Base-by-base conservation (phyloP, 2,113 vertebrate genomes). In the Gobius niger region DNA sequence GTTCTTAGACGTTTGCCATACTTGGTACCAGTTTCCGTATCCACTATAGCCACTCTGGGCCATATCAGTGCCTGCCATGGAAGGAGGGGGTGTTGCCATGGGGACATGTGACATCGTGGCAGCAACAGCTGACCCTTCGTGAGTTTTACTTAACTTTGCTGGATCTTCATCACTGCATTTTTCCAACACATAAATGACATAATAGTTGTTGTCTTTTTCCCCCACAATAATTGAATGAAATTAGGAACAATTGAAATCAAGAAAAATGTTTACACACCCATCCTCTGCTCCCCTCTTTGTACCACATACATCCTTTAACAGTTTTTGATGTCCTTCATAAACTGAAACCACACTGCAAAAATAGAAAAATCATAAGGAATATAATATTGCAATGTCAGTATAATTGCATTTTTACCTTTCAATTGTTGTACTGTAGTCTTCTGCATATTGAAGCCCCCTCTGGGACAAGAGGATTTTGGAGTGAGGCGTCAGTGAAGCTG, bases 311-410 rank as follows among this genome's bases (percentile, higher is more conserved):
- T 94, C 91, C n/a, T 85, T 87, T 68, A 95, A 81, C 16, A 95
- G 91, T 56, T 91, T 93, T 88, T 95, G 95, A 68, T 95, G 94
- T 7, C 91, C 93, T 0, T 95, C 92, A 7, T 95, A 94, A 0
- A 94, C 89, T 6, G 84, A 87, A 67, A 94, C 76, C 68, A 95
- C 84, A 52, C 95, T 95, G 88, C 44, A 47, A 41, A 74, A n/a
- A 34, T 64, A 9, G 9, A 7, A 7, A 15, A 57, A 24, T 15
- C 18, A 34, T 54, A 8, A 8, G 11, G 13, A 16, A 52, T 15
- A n/a, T 62, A n/a, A 49, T 2, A 12, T 9, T 0, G 63, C 6
- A 7, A 5, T 15, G n/a, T 51, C 44, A 18, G 10, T 44, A 44
- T 44, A 24, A 3, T 1, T 44, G 46, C 44, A 41, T 49, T 65